Evolutionary conservation across 2,113 vertebrate genomes (phyloP), one percentile per base, ranked within the genome.

Genomic region (Colinus virginianus): DNA sequence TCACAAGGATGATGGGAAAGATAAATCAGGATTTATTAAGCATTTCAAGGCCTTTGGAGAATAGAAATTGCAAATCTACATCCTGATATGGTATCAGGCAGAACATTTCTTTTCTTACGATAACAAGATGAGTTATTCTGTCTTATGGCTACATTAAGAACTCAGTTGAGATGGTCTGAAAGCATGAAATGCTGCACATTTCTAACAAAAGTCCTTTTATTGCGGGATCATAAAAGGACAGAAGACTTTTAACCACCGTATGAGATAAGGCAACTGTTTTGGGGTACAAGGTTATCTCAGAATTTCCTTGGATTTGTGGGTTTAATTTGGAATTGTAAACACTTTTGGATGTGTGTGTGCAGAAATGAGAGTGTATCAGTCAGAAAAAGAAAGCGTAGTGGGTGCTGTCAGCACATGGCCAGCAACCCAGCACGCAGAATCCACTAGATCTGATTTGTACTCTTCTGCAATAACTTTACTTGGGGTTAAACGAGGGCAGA

Each of bases 401-500:
- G n/a, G 63, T 86, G 66, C 94, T 95, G 93, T 93, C 90, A 95
- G 48, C 55, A 91, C 88, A 78, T 97, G 94, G 94, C 95, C 88
- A 82, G 83, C 74, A 97, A 83, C 74, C 55, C 63, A 71, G 79
- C 81, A 72, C 63, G 43, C 18, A 4, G 90, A 59, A 20, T 90
- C 10, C 66, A 26, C 69, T 97, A 97, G 93, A 92, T 78, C 11
- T 5, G 62, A n/a, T 88, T 95, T 95, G 92, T 26, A 20, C 38
- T 68, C 93, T 95, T 88, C 82, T 91, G 96, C 88, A 93, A 90
- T 83, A 91, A 94, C 51, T 97, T 97, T 95, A 82, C 79, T 96
- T 90, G 42, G 71, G 92, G 95, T 96, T 94, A 91, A 84, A 80
- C 70, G 56, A 93, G 45, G 62, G 76, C 84, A 92, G 88, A 78